Conservation (phyloP, 2,888 invertebrate genomes). For the Epistrophe grossulariae region DNA sequence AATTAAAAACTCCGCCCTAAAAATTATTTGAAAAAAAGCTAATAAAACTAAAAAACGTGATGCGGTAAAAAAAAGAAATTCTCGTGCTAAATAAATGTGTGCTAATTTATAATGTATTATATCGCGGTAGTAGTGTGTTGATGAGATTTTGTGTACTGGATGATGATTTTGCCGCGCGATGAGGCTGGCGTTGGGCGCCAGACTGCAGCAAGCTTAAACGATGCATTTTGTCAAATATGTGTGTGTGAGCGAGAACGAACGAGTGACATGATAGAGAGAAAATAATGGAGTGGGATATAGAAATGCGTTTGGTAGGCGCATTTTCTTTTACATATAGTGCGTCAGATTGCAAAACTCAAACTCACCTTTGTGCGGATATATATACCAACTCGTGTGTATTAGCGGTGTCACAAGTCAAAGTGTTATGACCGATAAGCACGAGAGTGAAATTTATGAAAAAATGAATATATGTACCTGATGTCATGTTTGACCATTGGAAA, state of each 20-base stretch:
- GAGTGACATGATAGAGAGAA: background rate
- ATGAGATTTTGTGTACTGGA: slow-evolving; percentile 43
- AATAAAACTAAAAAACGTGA: slow-evolving; percentile 73
- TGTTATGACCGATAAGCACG: slow-evolving; percentile 21
- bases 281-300: slow-evolving; percentile 13
- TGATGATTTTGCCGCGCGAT: slow-evolving; percentile 30
- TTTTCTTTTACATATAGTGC: slow-evolving; percentile 61
- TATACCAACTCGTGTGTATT: background rate
- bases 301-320: slow-evolving; percentile 41
- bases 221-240: slow-evolving; percentile 21
- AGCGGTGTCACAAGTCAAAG: slow-evolving; percentile 41
- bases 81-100: slow-evolving; percentile 76
- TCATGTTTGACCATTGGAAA: slow-evolving; percentile 12
- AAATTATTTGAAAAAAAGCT: slow-evolving; percentile 78
- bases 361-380: background rate
- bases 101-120: slow-evolving; percentile 81
- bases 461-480: background rate
- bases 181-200: slow-evolving; percentile 57
- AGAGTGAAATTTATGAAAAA: slow-evolving; percentile 8
- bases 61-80: slow-evolving; percentile 66
- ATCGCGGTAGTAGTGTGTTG: slow-evolving; percentile 70
- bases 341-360: slow-evolving; percentile 21
- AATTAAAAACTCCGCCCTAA: slow-evolving; percentile 84
- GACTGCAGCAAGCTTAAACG: slow-evolving; percentile 15
- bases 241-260: slow-evolving; percentile 21